Base-by-base conservation (phyloP, 2,113 vertebrate species). In the Erpornis zantholeuca region DNA sequence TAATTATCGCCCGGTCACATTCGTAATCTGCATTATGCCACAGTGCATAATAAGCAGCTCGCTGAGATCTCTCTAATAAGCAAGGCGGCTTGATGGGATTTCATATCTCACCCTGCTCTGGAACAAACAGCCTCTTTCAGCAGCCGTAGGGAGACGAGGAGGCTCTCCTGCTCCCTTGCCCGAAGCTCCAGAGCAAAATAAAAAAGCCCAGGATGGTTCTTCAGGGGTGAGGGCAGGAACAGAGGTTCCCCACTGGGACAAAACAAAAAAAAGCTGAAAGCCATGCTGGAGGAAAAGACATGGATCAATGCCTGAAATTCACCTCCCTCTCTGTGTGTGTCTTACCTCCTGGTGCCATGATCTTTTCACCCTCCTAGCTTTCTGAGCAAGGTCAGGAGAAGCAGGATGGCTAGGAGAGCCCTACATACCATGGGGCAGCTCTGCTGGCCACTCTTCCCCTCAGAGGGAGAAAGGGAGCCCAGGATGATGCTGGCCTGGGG, bases 1-100 rank as follows among this genome's bases (percentile, higher is more conserved):
- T 98, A 98, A 98, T 98, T 98, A 98, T 96, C 52, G 54, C 97
- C 95, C 63, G 95, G 97, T 97, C 96, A 95, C 93, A 97, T 97
- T 92, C 66, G 89, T 97, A 98, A 98, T 98, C 95, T 97, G 96
- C 94, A 97, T 95, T 96, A 97, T 88, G 84, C 96, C 95, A 95
- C 16, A 77, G 83, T 81, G 95, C 96, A 97, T 97, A 97, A 96
- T 97, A 97, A 98, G 96, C 92, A 97, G 96, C 95, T 97, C 82
- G 60, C 94, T 88, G 96, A 94, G 95, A 97, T 72, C 93, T 76
- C 94, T 94, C 97, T 98, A 97, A 97, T 93, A 97, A 97, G 93
- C 42, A 35, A 95, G 93, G 86, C 24, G 28, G 95, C 90, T 97
- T 96, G 93, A 96, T 69, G 94, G 89, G 96, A 97, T 97, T 97